phyloP scores from a whole-genome alignment of 2,888 invertebrate genomes.

The Drosophila pegasa region DNA sequence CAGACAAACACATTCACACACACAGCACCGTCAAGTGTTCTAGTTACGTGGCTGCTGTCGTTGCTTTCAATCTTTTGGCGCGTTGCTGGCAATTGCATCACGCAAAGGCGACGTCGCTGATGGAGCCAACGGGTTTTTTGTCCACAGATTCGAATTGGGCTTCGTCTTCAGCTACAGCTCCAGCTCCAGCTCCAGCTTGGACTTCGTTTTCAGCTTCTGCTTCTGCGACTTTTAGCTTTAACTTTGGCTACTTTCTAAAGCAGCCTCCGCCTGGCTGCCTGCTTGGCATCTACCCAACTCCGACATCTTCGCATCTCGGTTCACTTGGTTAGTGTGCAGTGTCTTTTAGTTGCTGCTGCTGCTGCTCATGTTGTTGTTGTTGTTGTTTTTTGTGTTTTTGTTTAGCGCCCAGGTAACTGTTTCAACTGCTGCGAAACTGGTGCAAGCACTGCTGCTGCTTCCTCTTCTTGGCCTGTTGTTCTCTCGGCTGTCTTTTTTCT shows the following conservation, averaged over 20 bases:
- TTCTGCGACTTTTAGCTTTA: slow-evolving; percentile 21
- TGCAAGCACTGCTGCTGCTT: slow-evolving; percentile 58
- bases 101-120: slow-evolving; percentile 65
- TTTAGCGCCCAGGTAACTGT: slow-evolving; percentile 77
- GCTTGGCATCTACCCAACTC: slow-evolving; percentile 27
- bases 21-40: slow-evolving; percentile 73
- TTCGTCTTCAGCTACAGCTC: slow-evolving; percentile 26
- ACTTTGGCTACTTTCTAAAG: slow-evolving; percentile 69
- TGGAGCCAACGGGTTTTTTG: slow-evolving; percentile 72
- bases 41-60: slow-evolving; percentile 78
- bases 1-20: slow-evolving; percentile 19
- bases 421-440: slow-evolving; percentile 71
- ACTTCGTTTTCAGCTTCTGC: slow-evolving; percentile 26
- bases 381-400: slow-evolving; percentile 39
- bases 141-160: slow-evolving; percentile 35
- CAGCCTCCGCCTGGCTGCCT: slow-evolving; percentile 31
- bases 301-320: slow-evolving; percentile 17
- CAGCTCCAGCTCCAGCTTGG: slow-evolving; percentile 13
- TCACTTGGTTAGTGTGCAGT: slow-evolving; percentile 56
- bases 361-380: slow-evolving; percentile 25
- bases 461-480: slow-evolving; percentile 38
- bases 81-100: slow-evolving; percentile 76
- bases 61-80: slow-evolving; percentile 80
- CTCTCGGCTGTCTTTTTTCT: slow-evolving; percentile 27
- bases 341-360: slow-evolving; percentile 36